These are phyloP conservation scores for Drosophila insularis DNA, from an alignment of 1,140 invertebrate genomes.

Conservation along the genomic window DNA sequence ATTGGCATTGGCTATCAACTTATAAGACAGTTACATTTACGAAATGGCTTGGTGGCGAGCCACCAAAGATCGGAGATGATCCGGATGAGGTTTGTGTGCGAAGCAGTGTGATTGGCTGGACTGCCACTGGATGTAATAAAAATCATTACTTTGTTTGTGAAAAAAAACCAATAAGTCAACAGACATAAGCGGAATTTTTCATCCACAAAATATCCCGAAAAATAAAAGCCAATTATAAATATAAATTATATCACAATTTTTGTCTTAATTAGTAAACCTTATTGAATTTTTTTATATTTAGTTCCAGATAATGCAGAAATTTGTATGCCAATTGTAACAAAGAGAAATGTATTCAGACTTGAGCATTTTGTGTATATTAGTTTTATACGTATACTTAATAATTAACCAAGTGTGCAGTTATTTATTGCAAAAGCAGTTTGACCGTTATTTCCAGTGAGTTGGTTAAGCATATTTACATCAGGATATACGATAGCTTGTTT, in stretches of 20 bases:
- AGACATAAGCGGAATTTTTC: too few species aligned
- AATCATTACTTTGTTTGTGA: constrained; percentile 1
- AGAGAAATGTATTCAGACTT: too few species aligned
- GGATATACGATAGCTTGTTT: constrained; percentile 45
- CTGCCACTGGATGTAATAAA: neutral
- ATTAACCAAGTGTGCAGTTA: neutral
- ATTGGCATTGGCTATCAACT: neutral
- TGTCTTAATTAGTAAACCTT: too few species aligned
- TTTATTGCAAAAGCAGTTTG: neutral
- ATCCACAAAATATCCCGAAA: too few species aligned
- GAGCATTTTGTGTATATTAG: too few species aligned
- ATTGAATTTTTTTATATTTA: too few species aligned
- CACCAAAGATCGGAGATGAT: neutral
- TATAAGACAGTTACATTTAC: neutral
- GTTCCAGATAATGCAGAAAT: too few species aligned
- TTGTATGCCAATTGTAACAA: too few species aligned
- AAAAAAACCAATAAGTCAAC: neutral
- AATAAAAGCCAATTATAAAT: too few species aligned
- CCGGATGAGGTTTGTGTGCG: neutral
- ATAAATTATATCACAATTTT: too few species aligned
- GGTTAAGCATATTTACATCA: constrained; percentile 2
- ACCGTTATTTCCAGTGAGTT: neutral
- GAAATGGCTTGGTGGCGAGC: neutral
- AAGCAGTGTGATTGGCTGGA: neutral
- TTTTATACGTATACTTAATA: neutral